Evolutionary conservation across 2,888 invertebrate species (phyloP).

Genomic region (Mechanitis messenoides): DNA sequence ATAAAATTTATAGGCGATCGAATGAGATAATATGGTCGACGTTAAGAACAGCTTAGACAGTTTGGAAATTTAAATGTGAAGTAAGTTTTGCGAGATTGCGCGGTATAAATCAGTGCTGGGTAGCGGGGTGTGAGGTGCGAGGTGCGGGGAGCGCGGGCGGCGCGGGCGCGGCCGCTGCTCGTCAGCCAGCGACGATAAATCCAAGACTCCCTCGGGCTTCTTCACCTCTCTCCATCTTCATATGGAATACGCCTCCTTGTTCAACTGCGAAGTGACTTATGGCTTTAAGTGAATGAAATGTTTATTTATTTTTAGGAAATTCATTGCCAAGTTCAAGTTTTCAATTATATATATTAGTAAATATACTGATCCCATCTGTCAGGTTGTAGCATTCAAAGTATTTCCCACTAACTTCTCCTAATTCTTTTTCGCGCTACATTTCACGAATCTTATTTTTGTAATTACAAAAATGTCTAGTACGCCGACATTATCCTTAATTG

Average conservation of each 20-base stretch:
- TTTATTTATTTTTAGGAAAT: constrained; percentile 8
- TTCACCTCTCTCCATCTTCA: constrained; percentile 65
- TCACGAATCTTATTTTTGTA: constrained; percentile 77
- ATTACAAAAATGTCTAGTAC: constrained; percentile 77
- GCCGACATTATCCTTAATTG: constrained; percentile 76
- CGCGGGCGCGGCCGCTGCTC: constrained; percentile 42
- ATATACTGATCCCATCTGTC: constrained; percentile 50
- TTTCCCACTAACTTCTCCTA: constrained; percentile 67
- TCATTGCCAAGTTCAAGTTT: constrained; percentile 3
- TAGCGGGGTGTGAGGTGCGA: constrained; percentile 38
- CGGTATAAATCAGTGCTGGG: constrained; percentile 72
- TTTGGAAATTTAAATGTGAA: constrained; percentile 77
- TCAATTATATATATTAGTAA: constrained; percentile 3
- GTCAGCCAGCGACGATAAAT: constrained; percentile 69
- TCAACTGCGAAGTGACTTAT: constrained; percentile 29
- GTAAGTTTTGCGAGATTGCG: constrained; percentile 77
- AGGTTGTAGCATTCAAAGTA: constrained; percentile 53
- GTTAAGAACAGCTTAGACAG: constrained; percentile 77
- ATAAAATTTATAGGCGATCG: constrained; percentile 77
- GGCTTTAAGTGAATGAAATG: constrained; percentile 7
- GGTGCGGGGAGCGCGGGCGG: constrained; percentile 37
- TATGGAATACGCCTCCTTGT: constrained; percentile 38
- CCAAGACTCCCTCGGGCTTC: constrained; percentile 70
- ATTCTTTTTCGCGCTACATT: constrained; percentile 77
- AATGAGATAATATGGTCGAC: constrained; percentile 76